Base-by-base conservation (phyloP, 2,797 vertebrate genomes). In the Parauchenoglanis punctatus region DNA sequence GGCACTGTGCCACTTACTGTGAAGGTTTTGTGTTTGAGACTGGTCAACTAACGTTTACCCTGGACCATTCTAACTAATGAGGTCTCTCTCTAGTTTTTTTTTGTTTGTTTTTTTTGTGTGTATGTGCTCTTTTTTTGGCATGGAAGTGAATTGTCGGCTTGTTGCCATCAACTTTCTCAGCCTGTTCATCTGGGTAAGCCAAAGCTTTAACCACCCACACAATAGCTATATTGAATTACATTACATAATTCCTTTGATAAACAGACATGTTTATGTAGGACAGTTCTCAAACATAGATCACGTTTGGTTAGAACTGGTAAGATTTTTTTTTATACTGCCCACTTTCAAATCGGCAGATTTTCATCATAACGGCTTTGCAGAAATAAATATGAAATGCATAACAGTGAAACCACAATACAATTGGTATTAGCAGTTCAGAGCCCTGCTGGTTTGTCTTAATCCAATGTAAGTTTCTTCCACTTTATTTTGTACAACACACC, bases 41-140 rank as follows among this genome's bases (percentile, higher is more conserved):
- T 89, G 92, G 93, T 93, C 91, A 93, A 88, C 89, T 91, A 90
- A 92, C 87, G 90, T 93, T 92, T 91, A 89, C 86, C 87, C 68
- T 90, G 89, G 59, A 76, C 91, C 85, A 89, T 77, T 90, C 76
- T 31, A 46, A 78, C 85, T 86, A 90, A 91, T 90, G 83, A 92
- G 89, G 88, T 78, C 59, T 85, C 52, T 89, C 83, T 40, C 83
- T 72, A 18, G 65, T 85, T 85, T 63, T 20, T 40, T 35, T 17
- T 13, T 28, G 13, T 75, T 46, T 17, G 78, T 85, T 63, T 20
- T 40, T 35, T 77, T 28, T 40, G 40, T 40, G 40, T 40, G 40
- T 40, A 40, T 4, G 40, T 40, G 40, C 40, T 35, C 17, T 78
- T 87, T 85, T 87, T 72, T 73, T 88, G 82, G 77, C 88, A 87